Base-by-base conservation (phyloP, 2,888 invertebrate species). In the Clusia tigrina region DNA sequence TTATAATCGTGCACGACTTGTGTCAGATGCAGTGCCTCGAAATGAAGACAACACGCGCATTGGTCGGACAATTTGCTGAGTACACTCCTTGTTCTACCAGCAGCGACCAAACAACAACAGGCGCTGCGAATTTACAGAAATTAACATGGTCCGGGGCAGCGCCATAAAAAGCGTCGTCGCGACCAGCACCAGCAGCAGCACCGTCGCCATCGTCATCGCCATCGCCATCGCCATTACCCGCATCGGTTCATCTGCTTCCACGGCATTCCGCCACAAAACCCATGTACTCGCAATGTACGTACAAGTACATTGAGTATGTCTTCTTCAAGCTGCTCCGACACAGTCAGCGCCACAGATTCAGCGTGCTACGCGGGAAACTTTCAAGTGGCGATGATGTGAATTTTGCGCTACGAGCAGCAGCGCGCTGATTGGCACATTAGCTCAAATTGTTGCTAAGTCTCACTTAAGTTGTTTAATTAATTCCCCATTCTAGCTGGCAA, bases 361-460 rank as follows among this genome's bases (percentile, higher is more conserved):
- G 22, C 54, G n/a, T 6, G 17, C 26, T 15, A n/a, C 24, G 24
- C 54, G 20, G 23, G 25, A 25, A 17, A 54, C n/a, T n/a, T 22
- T 26, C 22, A 23, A 54, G 24, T 37, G 24, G 2, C 10, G 15
- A 18, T 32, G 17, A 54, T 3, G 10, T 20, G 37, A 54, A n/a
- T n/a, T n/a, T n/a, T n/a, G 32, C 26, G 18, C 54, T 15, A 42
- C 25, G 22, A 32, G 56, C 37, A 48, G 53, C 54, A 66, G 67
- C 68, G 62, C 58, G 67, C 62, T 74, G 71, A 73, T 71, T 74
- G 77, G 73, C 71, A 73, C 74, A 74, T 74, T 70, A 74, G 69
- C 71, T 66, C 61, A 73, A 76, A 73, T 76, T 72, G 74, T 73
- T 70, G 69, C 70, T 77, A 75, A 75, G 74, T 74, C 78, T 77